Base-by-base conservation (phyloP, 2,888 invertebrate genomes). In the Agapostemon virescens region DNA sequence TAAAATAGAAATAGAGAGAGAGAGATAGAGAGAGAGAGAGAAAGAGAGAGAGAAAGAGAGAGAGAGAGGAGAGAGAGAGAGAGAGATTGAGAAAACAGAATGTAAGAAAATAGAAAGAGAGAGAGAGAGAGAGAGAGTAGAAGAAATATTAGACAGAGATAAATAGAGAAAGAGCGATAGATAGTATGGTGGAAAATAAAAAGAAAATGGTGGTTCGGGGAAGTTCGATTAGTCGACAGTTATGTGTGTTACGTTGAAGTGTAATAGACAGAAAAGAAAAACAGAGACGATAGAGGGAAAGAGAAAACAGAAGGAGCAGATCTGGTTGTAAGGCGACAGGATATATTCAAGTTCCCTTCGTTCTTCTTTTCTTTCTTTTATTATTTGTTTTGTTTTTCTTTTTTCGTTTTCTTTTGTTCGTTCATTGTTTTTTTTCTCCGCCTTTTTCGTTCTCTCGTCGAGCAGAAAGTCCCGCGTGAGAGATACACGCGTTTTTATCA, bases 231-330 rank as follows among this genome's bases (percentile, higher is more conserved):
- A 79, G 66, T 77, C 36, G 79, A 79, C 23, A 61, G 69, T 77
- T 6, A 45, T 58, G 73, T 69, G 69, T 55, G 55, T 71, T 58
- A 55, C 23, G 45, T 45, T 40, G 30, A 52, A 72, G 67, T 55
- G 40, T 55, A 45, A 64, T 49, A 74, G 58, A 75, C 13, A 67
- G 68, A 69, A n/a, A 76, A 69, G 15, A 74, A 83, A 63, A 64
- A 58, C 45, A 68, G 38, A 71, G 17, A 70, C 49, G n/a, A 67
- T 33, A 82, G 52, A 72, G 49, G 63, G 63, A 77, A 45, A 61
- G 64, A 67, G 73, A 77, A 74, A 81, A 77, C 40, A 80, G 79
- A 74, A 67, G 81, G 83, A 81, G 79, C 71, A 75, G 73, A 77
- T 79, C 70, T 45, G 40, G 69, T 74, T 83, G 36, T 67, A 66